Percentiles rank a stretch among this genome's conserved stretches.
Conservation (phyloP, 2,113 vertebrate species). For the Podocnemis expansa region DNA sequence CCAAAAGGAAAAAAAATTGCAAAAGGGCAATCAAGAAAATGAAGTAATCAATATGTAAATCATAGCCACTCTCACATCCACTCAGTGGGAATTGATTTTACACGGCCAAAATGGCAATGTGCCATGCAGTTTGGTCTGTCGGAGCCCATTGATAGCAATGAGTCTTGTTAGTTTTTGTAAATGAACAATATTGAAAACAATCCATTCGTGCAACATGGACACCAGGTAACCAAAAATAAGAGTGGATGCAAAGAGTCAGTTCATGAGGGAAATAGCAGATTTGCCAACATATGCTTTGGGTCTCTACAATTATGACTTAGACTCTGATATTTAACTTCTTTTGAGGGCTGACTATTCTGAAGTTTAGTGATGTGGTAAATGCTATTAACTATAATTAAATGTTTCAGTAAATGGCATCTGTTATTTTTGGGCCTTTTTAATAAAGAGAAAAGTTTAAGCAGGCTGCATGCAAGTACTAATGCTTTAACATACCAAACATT, state of each 20-base stretch:
- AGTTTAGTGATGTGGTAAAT: not conserved
- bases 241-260: not conserved
- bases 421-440: not conserved
- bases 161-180: constrained; percentile 59
- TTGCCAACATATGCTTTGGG: constrained; percentile 25
- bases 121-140: constrained; percentile 26
- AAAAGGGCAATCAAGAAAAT: constrained; percentile 55
- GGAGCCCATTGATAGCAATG: constrained; percentile 61
- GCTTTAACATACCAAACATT: not conserved
- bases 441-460: not conserved
- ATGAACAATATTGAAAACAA: constrained; percentile 41
- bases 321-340: constrained; percentile 2
- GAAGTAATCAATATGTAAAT: constrained; percentile 65
- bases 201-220: not conserved
- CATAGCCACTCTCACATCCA: not conserved
- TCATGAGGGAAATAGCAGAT: not conserved
- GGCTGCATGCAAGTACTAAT: not conserved
- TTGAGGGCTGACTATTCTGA: not conserved
- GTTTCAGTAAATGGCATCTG: not conserved
- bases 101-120: constrained; percentile 54
- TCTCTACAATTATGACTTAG: not conserved
- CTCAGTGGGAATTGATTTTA: constrained; percentile 55
- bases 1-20: not conserved
- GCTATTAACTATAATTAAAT: constrained; percentile 2
- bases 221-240: constrained; percentile 7